Evolutionary conservation across 2,888 invertebrate species (phyloP), one percentile per base, ranked within the genome.

Genomic region (Mythimna pallens): DNA sequence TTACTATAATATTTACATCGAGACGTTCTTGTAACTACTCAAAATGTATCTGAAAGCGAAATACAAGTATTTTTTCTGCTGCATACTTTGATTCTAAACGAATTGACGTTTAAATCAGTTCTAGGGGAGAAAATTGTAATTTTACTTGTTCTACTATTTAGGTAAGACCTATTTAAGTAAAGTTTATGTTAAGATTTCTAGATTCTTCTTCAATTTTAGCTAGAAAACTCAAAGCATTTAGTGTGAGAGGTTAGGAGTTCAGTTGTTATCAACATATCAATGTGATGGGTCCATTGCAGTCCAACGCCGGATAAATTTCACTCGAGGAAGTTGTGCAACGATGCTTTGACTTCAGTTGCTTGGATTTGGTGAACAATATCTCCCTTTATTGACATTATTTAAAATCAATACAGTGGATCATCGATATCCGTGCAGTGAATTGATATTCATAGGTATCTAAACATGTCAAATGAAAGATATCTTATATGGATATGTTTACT

Each of bases 21-120:
- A 58, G 30, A 12, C 66, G 71, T 62, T 66, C 34, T 81, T 75
- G 71, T 72, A 59, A 71, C 50, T 47, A 57, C 68, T 65, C 71
- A 81, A 73, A 71, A 84, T 85, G 76, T 82, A 80, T 76, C 52
- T 76, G 52, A 85, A 85, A 75, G 78, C 85, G 66, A 68, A 69
- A 70, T 70, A 75, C 43, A 77, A 74, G 84, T 66, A 70, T 43
- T 76, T 73, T 66, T 40, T 67, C 64, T 69, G 76, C 73, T 73
- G 58, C 59, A 70, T 73, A 65, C 65, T 82, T 83, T 85, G 57
- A 85, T 70, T 73, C 62, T 65, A 55, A 55, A 59, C 25, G 71
- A 50, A 73, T 65, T 83, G 82, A 85, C 85, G 57, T 84, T 82
- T 83, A 54, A 67, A 47, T 82, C 73, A 59, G 71, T 76, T 70